These are phyloP conservation scores for Campylomormyrus tamandua DNA, from an alignment of 2,113 vertebrate genomes.

Conservation along the genomic window DNA sequence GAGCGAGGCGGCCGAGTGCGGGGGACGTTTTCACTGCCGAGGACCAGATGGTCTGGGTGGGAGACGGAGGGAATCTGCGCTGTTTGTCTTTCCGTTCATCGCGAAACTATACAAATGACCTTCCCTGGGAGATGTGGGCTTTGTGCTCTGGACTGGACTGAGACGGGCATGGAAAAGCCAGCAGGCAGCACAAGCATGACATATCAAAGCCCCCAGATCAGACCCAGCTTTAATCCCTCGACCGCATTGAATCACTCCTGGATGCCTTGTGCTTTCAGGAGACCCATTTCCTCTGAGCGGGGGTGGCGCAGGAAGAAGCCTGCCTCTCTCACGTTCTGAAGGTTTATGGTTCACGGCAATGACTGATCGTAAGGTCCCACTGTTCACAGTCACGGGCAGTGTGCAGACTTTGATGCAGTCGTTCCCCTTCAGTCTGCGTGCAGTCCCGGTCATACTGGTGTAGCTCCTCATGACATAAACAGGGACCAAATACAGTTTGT, in stretches of 20 bases:
- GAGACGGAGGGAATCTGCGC: not conserved
- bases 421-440: not conserved
- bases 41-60: not conserved
- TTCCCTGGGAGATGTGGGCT: not conserved
- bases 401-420: not conserved
- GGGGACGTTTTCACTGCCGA: not conserved
- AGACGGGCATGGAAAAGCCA: not conserved
- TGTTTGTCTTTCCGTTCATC: not conserved
- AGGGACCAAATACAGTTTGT: slow-evolving; percentile 33
- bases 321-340: not conserved
- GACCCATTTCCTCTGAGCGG: not conserved
- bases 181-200: not conserved
- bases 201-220: not conserved
- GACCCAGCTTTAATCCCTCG: not conserved
- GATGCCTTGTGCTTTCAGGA: not conserved
- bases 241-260: not conserved
- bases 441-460: slow-evolving; percentile 6
- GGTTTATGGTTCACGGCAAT: not conserved
- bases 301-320: not conserved
- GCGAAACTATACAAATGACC: not conserved
- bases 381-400: not conserved
- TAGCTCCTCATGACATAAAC: slow-evolving; percentile 10
- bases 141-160: not conserved
- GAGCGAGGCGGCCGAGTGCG: not conserved
- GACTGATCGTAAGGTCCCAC: not conserved